A percentile compares a stretch with the other conserved stretches of the same genome.
Evolutionary conservation across 1,140 invertebrate species (phyloP).

Genomic region (Campoletis sonorensis): DNA sequence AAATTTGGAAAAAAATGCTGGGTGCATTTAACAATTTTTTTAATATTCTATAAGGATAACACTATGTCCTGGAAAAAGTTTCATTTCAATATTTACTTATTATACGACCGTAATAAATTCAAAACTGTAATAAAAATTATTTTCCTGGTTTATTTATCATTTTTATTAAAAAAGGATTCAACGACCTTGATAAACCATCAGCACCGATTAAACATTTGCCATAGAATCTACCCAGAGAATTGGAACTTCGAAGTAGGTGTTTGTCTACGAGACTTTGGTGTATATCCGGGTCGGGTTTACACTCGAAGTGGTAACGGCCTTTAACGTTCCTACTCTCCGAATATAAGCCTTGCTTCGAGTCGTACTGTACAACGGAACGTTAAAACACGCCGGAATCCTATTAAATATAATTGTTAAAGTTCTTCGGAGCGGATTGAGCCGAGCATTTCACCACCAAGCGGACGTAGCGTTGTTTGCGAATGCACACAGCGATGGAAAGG

Average conservation of each 20-base stretch:
- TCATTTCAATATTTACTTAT: no score
- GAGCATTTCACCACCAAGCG: conserved; percentile 47
- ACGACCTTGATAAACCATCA: background rate
- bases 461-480: conserved; percentile 21
- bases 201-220: background rate
- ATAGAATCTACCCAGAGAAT: background rate
- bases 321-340: background rate
- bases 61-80: no score
- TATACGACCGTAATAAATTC: no score
- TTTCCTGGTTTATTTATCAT: no score
- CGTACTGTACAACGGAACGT: conserved; percentile 18
- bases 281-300: background rate
- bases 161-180: no score
- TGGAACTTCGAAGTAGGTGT: background rate
- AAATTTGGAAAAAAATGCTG: no score
- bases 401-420: conserved; percentile 76
- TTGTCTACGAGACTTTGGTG: background rate
- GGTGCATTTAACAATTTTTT: no score
- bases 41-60: no score
- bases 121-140: no score
- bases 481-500: conserved; percentile 6
- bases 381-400: conserved; percentile 58
- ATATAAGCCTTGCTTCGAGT: background rate
- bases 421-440: conserved; percentile 64
- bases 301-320: conserved; percentile 17